Base-by-base conservation (phyloP, 2,797 vertebrate species). In the Ctenosaura bakeri region DNA sequence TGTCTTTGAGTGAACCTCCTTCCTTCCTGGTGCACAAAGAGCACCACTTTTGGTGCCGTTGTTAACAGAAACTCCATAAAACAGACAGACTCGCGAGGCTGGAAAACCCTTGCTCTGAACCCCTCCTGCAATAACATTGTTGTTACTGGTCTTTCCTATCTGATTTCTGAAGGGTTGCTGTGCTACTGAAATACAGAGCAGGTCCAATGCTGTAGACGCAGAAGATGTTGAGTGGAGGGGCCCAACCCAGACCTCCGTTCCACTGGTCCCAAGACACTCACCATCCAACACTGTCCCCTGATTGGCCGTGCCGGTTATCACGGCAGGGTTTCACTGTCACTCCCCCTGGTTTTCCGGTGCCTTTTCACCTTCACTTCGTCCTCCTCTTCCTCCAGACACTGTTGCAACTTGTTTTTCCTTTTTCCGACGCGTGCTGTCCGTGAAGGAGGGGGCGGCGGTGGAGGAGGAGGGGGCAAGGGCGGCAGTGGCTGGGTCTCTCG, bases 331-430 rank as follows among this genome's bases (percentile, higher is more conserved):
- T 97, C 97, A 1, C 97, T 97, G 96, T 98, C 98, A 4, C 96
- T 98, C 59, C 96, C 98, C 94, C 98, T 97, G 92, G 98, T 97
- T 91, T 98, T 98, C 91, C 98, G 97, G 66, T 97, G 97, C 92
- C 97, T 95, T 91, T 98, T 98, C 90, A 95, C 95, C 91, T 98
- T 98, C 89, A 97, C 77, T 1, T 98, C 98, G 18, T 97, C 97
- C 46, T 97, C 97, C 89, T 97, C 97, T 66, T 90, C 96, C 13
- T 16, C 95, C 18, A 93, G 85, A 10, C 96, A 95, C 18, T 95
- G 97, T 0, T 89, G 94, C 0, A 94, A 94, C 86, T 95, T 97
- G 88, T 93, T 97, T 95, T 97, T 98, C 59, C 97, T 96, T 95
- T 98, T 98, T 32, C 96, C 97, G 4, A 94, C 95, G 22, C 94